Percentiles rank a stretch among this genome's conserved stretches.
Evolutionary conservation across 2,888 invertebrate genomes (phyloP).

Genomic region (Ormyrus nitidulus): DNA sequence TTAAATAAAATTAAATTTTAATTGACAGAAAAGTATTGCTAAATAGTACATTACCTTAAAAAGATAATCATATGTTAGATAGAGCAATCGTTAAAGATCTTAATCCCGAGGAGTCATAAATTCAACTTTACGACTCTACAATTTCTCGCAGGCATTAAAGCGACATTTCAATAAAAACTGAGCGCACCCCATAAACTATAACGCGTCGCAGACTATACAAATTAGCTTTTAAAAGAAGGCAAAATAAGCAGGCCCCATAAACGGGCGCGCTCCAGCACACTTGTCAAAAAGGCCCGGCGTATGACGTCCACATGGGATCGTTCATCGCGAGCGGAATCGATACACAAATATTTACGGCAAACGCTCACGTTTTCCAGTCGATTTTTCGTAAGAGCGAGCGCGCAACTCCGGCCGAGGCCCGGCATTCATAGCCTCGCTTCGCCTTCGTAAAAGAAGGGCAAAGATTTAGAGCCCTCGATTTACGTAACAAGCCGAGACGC

Average conservation of each 20-base stretch:
- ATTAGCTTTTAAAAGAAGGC: slow-evolving; percentile 8
- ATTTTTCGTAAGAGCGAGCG: slow-evolving; percentile 56
- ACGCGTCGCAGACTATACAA: background rate
- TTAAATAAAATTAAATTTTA: too few species aligned
- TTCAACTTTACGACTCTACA: too few species aligned
- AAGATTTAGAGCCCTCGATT: slow-evolving; percentile 70
- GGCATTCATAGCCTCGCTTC: background rate
- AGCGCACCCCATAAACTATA: slow-evolving; percentile 2
- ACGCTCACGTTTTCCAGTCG: slow-evolving; percentile 44
- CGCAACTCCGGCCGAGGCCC: slow-evolving; percentile 6
- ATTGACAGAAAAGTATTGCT: too few species aligned
- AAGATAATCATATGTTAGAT: background rate
- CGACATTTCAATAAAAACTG: slow-evolving; percentile 22
- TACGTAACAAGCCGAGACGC: slow-evolving; percentile 65
- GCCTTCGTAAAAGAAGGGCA: slow-evolving; percentile 25
- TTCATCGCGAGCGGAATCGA: slow-evolving; percentile 51
- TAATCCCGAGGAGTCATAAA: background rate
- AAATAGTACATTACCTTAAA: too few species aligned
- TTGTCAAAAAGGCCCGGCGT: too few species aligned
- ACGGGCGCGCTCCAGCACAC: background rate
- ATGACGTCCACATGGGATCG: slow-evolving; percentile 41
- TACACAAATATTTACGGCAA: slow-evolving; percentile 56
- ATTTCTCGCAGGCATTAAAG: background rate
- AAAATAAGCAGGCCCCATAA: slow-evolving; percentile 8
- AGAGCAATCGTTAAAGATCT: too few species aligned